These are phyloP conservation scores for Acyrthosiphon pisum DNA, from an alignment of 1,140 invertebrate genomes.

Conservation along the genomic window DNA sequence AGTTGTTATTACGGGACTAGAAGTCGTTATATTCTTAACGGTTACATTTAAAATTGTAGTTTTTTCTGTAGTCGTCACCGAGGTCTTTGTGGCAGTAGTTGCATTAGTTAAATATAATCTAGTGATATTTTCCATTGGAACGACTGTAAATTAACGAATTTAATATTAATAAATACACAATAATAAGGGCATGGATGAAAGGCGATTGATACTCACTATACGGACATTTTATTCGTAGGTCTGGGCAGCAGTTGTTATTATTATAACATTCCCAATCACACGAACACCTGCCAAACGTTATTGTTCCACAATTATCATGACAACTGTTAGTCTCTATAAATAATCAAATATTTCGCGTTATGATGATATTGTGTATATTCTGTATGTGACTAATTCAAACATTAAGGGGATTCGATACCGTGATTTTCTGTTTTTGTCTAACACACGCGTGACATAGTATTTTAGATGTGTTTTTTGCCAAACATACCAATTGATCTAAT, in stretches of 20 bases:
- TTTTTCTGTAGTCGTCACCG: neutral
- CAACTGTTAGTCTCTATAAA: conserved; percentile 12
- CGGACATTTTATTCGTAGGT: conserved; percentile 4
- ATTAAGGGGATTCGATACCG: too few species aligned
- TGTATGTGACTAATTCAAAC: neutral
- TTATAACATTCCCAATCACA: conserved; percentile 40
- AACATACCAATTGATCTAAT: too few species aligned
- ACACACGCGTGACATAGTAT: too few species aligned
- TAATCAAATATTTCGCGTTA: neutral
- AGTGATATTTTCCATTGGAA: neutral
- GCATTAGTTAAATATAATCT: neutral
- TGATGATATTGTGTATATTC: neutral
- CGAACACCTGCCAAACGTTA: neutral
- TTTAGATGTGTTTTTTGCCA: too few species aligned
- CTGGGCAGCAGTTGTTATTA: conserved; percentile 31
- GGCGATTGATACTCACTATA: neutral
- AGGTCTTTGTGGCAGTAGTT: neutral
- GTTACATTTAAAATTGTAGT: neutral
- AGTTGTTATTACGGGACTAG: neutral
- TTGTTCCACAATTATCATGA: conserved; percentile 43
- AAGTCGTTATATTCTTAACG: too few species aligned
- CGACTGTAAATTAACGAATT: neutral
- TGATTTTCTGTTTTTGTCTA: too few species aligned
- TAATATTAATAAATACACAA: neutral
- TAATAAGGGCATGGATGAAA: neutral